phyloP scores from a whole-genome alignment of 2,113 vertebrate species.

The Rhipidura dahli region DNA sequence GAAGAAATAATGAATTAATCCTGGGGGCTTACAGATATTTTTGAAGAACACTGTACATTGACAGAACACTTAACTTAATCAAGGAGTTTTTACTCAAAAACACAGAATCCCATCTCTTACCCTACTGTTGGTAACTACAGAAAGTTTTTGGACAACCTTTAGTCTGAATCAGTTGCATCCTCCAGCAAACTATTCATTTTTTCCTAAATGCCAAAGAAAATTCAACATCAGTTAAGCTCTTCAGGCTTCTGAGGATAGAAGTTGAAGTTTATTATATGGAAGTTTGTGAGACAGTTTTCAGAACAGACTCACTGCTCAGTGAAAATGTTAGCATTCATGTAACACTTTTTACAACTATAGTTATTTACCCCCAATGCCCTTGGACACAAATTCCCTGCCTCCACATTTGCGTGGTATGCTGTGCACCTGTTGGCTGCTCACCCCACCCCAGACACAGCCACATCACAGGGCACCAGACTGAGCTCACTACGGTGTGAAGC shows the following conservation, averaged over 20 bases:
- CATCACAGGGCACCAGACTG: neutral
- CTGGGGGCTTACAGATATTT: neutral
- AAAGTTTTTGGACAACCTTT: neutral
- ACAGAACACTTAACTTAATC: neutral
- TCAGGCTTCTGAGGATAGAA: neutral
- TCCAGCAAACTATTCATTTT: neutral
- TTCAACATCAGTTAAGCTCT: neutral
- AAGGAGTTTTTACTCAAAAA: neutral
- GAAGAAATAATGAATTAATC: neutral
- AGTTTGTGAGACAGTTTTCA: neutral
- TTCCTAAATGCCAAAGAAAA: neutral
- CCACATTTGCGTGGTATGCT: neutral
- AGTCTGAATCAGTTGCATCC: neutral
- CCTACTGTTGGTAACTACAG: neutral
- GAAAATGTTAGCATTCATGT: neutral
- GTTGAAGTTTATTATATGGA: neutral
- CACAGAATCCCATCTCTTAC: neutral
- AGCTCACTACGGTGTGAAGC: neutral
- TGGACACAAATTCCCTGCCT: constrained; percentile 28
- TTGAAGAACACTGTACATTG: neutral
- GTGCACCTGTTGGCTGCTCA: constrained; percentile 31
- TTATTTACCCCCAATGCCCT: constrained; percentile 16
- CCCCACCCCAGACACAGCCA: constrained; percentile 3
- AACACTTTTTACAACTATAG: neutral
- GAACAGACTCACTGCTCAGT: neutral